These are phyloP conservation scores for Pteropus alecto DNA, from an alignment of 2,113 vertebrate species.

Conservation along the genomic window DNA sequence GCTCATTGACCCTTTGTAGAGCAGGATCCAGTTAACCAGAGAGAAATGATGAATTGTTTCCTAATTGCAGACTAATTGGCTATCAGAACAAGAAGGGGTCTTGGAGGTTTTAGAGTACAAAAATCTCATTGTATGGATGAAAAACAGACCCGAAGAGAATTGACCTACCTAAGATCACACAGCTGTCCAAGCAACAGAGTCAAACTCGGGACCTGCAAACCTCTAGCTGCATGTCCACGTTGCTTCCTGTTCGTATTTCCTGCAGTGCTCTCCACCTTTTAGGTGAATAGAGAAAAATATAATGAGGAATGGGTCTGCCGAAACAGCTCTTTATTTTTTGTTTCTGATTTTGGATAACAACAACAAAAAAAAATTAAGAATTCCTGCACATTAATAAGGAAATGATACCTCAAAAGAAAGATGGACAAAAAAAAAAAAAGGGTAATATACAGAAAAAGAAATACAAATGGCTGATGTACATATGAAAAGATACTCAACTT, in stretches of 20 bases:
- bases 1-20: neutral
- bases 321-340: neutral
- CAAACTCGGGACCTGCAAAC: too few relatives aligned
- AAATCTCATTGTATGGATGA: neutral
- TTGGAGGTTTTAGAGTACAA: neutral
- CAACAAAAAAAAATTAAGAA: neutral
- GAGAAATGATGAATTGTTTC: constrained; percentile 6
- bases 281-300: neutral
- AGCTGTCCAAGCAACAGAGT: neutral
- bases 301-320: neutral
- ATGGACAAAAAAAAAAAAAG: neutral
- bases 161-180: neutral
- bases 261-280: neutral
- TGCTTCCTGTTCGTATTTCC: neutral
- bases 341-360: neutral
- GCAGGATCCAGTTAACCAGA: neutral
- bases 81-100: neutral
- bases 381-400: neutral
- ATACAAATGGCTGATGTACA: neutral
- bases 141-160: neutral
- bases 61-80: neutral
- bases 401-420: neutral
- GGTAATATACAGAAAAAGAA: neutral
- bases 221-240: neutral
- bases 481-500: neutral